These are phyloP conservation scores for Pterocles burchelli DNA, from an alignment of 2,113 vertebrate genomes.

Conservation along the genomic window DNA sequence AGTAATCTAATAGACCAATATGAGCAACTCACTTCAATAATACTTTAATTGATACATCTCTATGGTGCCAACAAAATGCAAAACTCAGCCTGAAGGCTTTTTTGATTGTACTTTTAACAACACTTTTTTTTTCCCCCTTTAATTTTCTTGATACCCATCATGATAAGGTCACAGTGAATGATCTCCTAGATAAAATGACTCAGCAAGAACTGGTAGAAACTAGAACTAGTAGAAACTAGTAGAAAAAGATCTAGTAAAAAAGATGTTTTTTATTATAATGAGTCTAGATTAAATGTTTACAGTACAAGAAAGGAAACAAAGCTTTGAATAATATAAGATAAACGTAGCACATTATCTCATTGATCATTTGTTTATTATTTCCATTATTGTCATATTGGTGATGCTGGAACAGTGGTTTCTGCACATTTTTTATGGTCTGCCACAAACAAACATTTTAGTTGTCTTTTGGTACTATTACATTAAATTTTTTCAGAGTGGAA, in stretches of 20 bases:
- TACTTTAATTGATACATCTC: not conserved
- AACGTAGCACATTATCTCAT: not conserved
- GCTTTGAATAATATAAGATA: not conserved
- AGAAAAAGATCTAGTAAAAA: not conserved
- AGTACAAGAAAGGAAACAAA: not conserved
- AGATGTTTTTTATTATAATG: not conserved
- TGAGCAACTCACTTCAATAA: not conserved
- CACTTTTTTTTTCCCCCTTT: fast-evolving
- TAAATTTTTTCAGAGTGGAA: not conserved
- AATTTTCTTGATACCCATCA: not conserved
- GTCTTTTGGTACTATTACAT: not conserved
- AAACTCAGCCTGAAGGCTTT: not conserved
- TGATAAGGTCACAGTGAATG: not conserved
- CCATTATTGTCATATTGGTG: not conserved
- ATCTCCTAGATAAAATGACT: not conserved
- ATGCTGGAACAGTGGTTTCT: not conserved
- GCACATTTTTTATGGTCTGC: not conserved
- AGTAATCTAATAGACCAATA: not conserved
- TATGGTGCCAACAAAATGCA: not conserved
- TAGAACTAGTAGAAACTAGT: not conserved
- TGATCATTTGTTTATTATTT: not conserved
- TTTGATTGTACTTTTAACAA: not conserved
- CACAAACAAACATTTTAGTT: not conserved
- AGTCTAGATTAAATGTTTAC: not conserved
- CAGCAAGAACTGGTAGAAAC: not conserved